phyloP scores from a whole-genome alignment of 2,888 invertebrate species.

The Lasius fuliginosus region DNA sequence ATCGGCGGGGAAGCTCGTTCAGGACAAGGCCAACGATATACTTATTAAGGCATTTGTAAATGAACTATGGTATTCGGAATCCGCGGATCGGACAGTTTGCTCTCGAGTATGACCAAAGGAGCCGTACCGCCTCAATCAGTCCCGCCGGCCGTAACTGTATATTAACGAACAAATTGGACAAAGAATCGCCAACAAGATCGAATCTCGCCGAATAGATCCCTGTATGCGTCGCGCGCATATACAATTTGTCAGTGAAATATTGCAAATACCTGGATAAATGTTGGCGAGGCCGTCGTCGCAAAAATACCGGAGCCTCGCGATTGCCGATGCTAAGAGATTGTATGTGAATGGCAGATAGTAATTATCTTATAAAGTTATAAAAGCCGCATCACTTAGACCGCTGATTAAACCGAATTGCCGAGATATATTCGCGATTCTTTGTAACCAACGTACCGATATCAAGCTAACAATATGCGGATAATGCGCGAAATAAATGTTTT shows the following conservation, averaged over 20 bases:
- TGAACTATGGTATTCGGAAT: conserved; percentile 28
- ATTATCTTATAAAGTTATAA: conserved; percentile 52
- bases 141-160: conserved; percentile 29
- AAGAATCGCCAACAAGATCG: conserved; percentile 22
- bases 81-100: neutral
- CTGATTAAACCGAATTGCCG: conserved; percentile 28
- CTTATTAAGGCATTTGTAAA: conserved; percentile 40
- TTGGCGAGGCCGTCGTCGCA: neutral
- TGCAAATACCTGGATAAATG: conserved; percentile 28
- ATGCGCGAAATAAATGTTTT: neutral
- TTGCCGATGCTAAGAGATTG: conserved; percentile 11
- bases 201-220: neutral
- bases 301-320: conserved; percentile 16
- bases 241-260: conserved; percentile 26
- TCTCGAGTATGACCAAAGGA: conserved; percentile 7
- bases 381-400: conserved; percentile 12
- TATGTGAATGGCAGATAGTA: conserved; percentile 48
- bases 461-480: conserved; percentile 8
- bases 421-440: conserved; percentile 5
- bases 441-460: neutral
- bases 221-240: conserved; percentile 2
- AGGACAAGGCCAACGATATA: conserved; percentile 25
- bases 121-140: neutral
- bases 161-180: conserved; percentile 39
- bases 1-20: conserved; percentile 11